Percentiles rank a stretch among this genome's conserved stretches.
These are phyloP conservation scores for Teinopalpus imperialis DNA, from an alignment of 2,888 invertebrate genomes.

Conservation along the genomic window DNA sequence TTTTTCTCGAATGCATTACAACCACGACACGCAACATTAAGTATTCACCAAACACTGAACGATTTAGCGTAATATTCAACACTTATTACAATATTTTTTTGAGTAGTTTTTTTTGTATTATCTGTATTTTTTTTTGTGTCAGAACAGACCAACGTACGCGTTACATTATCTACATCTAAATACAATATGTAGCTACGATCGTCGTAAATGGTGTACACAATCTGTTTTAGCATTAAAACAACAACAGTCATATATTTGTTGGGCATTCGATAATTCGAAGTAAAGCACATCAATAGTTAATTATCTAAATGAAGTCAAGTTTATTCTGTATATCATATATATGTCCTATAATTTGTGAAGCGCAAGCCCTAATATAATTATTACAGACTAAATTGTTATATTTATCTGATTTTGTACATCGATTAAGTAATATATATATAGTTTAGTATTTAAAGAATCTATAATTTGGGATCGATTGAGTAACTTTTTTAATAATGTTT, in stretches of 20 bases:
- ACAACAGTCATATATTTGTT: constrained; percentile 38
- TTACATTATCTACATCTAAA: constrained; percentile 59
- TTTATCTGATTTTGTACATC: no score
- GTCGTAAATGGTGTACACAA: constrained; percentile 37
- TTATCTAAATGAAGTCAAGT: no score
- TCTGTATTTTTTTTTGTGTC: constrained; percentile 52
- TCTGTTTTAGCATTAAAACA: constrained; percentile 40
- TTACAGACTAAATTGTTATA: background rate
- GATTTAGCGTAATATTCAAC: constrained; percentile 68
- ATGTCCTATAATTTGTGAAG: background rate
- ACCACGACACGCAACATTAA: constrained; percentile 45
- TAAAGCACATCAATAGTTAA: constrained; percentile 9
- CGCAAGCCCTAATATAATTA: background rate
- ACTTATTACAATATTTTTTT: constrained; percentile 68
- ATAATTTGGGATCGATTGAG: background rate
- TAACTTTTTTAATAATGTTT: background rate
- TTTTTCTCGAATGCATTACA: constrained; percentile 15
- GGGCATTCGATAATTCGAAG: constrained; percentile 31
- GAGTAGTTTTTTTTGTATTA: constrained; percentile 43
- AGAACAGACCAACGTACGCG: constrained; percentile 59
- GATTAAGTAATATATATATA: no score
- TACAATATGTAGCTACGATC: constrained; percentile 32
- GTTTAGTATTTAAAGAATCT: background rate
- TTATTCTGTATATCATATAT: no score
- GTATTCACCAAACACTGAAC: constrained; percentile 59